Percentiles rank a stretch among this genome's conserved stretches.
Evolutionary conservation across 2,888 invertebrate species (phyloP).

Genomic region (Parochlus steinenii): DNA sequence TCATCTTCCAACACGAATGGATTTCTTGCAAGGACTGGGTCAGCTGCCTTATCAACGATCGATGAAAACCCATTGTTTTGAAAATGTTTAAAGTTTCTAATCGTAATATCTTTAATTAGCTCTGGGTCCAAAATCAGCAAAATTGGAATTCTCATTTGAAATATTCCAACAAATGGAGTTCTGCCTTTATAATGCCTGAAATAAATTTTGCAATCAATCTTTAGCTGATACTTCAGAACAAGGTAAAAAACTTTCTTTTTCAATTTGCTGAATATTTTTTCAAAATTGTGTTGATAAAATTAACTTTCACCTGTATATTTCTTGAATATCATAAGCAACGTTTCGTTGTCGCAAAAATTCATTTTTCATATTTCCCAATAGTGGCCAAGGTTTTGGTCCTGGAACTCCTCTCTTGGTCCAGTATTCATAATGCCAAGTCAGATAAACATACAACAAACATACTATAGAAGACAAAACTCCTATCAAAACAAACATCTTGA

Average conservation of each 20-base stretch:
- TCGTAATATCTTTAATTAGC: slow-evolving; percentile 20
- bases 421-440: slow-evolving; percentile 24
- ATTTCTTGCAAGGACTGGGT: slow-evolving; percentile 32
- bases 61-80: slow-evolving; percentile 16
- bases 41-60: slow-evolving; percentile 18
- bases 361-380: slow-evolving; percentile 26
- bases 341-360: slow-evolving; percentile 20
- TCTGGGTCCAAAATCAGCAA: slow-evolving; percentile 22
- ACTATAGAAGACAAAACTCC: too few species aligned
- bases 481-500: too few species aligned
- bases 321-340: slow-evolving; percentile 22
- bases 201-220: too few species aligned
- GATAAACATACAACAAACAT: slow-evolving; percentile 19
- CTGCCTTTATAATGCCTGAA: slow-evolving; percentile 15
- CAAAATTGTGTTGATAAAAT: too few species aligned
- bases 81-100: slow-evolving; percentile 22
- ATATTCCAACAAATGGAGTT: slow-evolving; percentile 23
- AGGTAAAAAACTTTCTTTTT: too few species aligned
- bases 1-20: slow-evolving; percentile 32
- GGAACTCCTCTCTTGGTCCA: slow-evolving; percentile 27
- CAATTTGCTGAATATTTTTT: too few species aligned
- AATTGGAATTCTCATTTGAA: slow-evolving; percentile 17
- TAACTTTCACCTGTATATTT: slow-evolving; percentile 31
- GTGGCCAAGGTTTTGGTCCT: slow-evolving; percentile 23
- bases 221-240: too few species aligned